Evolutionary conservation across 2,113 vertebrate species (phyloP).

Genomic region (Mionectes macconnelli): DNA sequence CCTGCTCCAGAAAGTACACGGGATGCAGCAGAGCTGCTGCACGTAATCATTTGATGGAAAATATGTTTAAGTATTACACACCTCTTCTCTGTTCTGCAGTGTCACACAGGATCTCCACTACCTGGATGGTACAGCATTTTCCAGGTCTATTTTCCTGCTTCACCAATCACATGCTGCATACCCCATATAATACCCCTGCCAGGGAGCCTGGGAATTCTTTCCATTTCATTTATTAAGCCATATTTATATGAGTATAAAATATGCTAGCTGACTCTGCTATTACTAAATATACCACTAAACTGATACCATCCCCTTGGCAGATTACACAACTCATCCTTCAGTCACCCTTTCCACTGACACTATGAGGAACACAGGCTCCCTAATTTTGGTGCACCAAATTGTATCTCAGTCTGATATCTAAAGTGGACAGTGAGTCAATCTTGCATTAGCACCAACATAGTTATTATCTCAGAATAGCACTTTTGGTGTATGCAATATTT

Average conservation of each 20-base stretch:
- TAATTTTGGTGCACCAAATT: not conserved
- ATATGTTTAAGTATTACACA: not conserved
- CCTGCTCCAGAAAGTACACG: not conserved
- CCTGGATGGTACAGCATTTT: not conserved
- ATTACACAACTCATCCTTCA: not conserved
- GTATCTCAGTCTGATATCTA: not conserved
- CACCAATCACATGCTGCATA: not conserved
- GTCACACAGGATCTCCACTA: not conserved
- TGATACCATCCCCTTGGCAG: too few species aligned
- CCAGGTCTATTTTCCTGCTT: not conserved
- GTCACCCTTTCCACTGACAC: not conserved
- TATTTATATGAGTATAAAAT: not conserved
- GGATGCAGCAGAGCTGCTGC: not conserved
- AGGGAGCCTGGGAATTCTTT: not conserved
- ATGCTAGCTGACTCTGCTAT: not conserved
- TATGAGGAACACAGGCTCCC: not conserved
- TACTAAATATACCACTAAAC: not conserved
- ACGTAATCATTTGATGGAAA: not conserved
- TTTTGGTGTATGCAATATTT: not conserved
- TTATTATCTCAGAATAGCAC: not conserved
- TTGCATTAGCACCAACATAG: not conserved
- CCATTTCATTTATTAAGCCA: not conserved
- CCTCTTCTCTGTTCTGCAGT: not conserved
- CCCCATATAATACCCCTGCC: not conserved
- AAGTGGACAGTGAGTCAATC: not conserved